These are phyloP conservation scores for Pluvianellus socialis DNA, from an alignment of 2,113 vertebrate species.

Conservation along the genomic window DNA sequence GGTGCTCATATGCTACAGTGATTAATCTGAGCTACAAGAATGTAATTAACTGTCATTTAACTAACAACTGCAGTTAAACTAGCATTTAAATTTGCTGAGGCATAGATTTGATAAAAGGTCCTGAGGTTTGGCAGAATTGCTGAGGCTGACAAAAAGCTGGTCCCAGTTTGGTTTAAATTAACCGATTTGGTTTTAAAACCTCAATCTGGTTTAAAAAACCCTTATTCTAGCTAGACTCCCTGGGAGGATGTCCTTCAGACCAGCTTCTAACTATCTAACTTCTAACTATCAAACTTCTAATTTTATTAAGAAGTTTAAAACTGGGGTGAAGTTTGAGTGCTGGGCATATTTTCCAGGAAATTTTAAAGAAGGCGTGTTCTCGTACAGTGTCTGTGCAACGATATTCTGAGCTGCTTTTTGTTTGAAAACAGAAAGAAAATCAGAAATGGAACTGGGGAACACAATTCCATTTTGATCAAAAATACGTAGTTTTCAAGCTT, in stretches of 20 bases:
- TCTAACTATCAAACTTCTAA: too few species aligned
- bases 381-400: rapidly evolving
- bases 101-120: slow-evolving; percentile 44
- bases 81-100: slow-evolving; percentile 60
- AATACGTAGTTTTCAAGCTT: neutral
- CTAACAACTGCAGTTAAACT: slow-evolving; percentile 52
- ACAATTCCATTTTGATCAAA: neutral
- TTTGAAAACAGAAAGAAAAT: neutral
- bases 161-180: neutral
- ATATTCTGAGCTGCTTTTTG: neutral
- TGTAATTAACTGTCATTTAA: slow-evolving; percentile 62
- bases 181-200: neutral
- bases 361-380: neutral
- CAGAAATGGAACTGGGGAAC: neutral
- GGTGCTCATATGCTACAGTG: neutral
- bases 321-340: rapidly evolving
- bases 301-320: neutral
- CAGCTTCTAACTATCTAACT: neutral
- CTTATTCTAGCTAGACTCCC: neutral
- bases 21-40: slow-evolving; percentile 52
- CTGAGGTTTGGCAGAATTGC: slow-evolving; percentile 38
- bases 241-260: neutral
- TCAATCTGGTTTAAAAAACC: neutral
- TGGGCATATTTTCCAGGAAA: neutral
- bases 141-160: slow-evolving; percentile 17